Conservation (phyloP, 2,113 vertebrate genomes). For the Sylvilagus bachmani region DNA sequence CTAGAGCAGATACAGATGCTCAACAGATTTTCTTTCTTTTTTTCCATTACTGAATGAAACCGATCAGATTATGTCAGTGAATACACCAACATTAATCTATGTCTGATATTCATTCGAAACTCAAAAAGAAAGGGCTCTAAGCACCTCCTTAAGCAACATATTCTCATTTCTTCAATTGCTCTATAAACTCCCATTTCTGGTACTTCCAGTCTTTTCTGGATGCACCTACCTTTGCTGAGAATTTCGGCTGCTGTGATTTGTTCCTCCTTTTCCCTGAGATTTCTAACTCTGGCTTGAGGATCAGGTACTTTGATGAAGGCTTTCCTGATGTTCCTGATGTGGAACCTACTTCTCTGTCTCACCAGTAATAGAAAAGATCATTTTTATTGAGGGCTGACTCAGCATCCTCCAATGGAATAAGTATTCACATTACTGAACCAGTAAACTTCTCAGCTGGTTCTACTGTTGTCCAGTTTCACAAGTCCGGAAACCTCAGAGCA, state of each 20-base stretch:
- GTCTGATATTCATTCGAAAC: neutral
- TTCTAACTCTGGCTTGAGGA: neutral
- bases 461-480: neutral
- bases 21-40: conserved; percentile 2
- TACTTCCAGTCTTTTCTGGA: neutral
- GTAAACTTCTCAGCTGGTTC: neutral
- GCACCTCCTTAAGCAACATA: neutral
- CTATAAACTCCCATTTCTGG: neutral
- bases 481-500: neutral
- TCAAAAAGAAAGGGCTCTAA: neutral
- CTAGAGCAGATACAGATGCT: neutral
- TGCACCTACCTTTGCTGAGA: neutral
- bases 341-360: neutral
- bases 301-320: neutral
- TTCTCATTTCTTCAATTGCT: neutral
- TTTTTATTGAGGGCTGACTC: neutral
- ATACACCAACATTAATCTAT: neutral
- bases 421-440: neutral
- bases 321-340: neutral
- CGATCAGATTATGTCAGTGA: conserved; percentile 8
- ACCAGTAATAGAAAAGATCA: neutral
- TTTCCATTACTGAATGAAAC: neutral
- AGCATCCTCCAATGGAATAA: neutral
- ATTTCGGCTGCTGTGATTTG: neutral
- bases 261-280: neutral